Conservation (phyloP, 2,113 vertebrate genomes). For the Australoheros scitulus region DNA sequence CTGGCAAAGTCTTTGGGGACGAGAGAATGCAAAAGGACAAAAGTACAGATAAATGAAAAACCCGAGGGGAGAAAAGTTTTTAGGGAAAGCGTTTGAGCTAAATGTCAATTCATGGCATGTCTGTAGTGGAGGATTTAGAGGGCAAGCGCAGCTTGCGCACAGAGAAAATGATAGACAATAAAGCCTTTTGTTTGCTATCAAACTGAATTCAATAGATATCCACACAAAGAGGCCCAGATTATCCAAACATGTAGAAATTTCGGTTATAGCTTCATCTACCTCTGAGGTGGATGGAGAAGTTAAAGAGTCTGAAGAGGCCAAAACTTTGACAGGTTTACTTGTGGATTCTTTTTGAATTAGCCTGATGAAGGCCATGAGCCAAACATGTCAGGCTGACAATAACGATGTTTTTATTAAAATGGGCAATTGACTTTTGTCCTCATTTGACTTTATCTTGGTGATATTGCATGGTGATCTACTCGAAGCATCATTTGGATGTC, state of each 20-base stretch:
- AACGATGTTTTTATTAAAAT: background rate
- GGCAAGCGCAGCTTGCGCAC: conserved; percentile 8
- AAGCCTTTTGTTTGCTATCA: conserved; percentile 6
- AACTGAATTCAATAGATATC: conserved; percentile 5
- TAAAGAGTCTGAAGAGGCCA: background rate
- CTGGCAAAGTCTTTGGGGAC: conserved; percentile 16
- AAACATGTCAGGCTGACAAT: background rate
- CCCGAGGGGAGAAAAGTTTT: conserved; percentile 21
- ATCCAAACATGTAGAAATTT: background rate
- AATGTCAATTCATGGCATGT: conserved; percentile 30
- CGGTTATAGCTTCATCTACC: background rate
- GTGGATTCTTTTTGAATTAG: background rate
- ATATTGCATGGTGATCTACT: background rate
- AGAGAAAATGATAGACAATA: conserved; percentile 9
- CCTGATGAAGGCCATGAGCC: background rate
- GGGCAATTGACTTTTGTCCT: background rate
- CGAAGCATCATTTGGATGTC: background rate
- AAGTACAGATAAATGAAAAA: conserved; percentile 36
- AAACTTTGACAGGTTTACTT: background rate
- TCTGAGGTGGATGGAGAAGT: background rate
- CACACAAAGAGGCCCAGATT: background rate
- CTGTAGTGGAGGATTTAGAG: conserved; percentile 37
- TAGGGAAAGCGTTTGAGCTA: conserved; percentile 12
- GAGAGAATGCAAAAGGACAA: conserved; percentile 32
- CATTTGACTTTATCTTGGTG: background rate